phyloP scores from a whole-genome alignment of 2,797 vertebrate genomes.

The Geotrypetes seraphini region DNA sequence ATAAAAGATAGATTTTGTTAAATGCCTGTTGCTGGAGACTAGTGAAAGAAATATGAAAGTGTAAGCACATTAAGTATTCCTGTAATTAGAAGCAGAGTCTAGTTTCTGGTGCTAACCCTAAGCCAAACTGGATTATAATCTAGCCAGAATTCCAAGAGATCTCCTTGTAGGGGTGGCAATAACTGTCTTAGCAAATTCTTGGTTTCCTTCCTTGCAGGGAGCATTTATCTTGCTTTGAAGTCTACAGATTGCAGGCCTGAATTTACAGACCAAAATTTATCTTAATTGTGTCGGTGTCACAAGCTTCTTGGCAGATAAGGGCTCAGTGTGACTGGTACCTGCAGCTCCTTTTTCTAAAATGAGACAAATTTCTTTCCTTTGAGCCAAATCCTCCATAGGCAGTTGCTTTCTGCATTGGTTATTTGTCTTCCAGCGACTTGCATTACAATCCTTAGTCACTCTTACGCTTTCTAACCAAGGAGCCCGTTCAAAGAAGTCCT shows the following conservation, averaged over 20 bases:
- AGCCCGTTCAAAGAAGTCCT: no score
- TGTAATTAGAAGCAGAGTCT: background rate
- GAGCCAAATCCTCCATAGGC: conserved; percentile 26
- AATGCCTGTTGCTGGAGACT: no score
- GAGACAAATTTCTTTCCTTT: conserved; percentile 54
- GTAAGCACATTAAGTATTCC: no score
- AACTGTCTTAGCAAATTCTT: conserved; percentile 32
- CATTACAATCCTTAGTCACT: no score
- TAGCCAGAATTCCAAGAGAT: background rate
- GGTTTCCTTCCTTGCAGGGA: conserved; percentile 39
- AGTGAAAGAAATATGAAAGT: no score
- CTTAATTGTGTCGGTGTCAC: conserved; percentile 58
- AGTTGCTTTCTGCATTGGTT: conserved; percentile 37
- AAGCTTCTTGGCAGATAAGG: conserved; percentile 47
- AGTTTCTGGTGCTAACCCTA: conserved; percentile 16
- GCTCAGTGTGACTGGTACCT: conserved; percentile 35
- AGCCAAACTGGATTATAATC: background rate
- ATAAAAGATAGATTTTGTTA: no score
- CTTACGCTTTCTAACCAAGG: no score
- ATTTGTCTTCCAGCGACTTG: no score
- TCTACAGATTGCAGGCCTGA: conserved; percentile 45
- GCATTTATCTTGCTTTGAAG: conserved; percentile 57
- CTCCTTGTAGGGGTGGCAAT: background rate
- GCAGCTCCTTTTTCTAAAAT: conserved; percentile 54
- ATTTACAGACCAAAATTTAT: conserved; percentile 54